phyloP scores from a whole-genome alignment of 2,888 invertebrate species.

The Hypselothyrea guttata region DNA sequence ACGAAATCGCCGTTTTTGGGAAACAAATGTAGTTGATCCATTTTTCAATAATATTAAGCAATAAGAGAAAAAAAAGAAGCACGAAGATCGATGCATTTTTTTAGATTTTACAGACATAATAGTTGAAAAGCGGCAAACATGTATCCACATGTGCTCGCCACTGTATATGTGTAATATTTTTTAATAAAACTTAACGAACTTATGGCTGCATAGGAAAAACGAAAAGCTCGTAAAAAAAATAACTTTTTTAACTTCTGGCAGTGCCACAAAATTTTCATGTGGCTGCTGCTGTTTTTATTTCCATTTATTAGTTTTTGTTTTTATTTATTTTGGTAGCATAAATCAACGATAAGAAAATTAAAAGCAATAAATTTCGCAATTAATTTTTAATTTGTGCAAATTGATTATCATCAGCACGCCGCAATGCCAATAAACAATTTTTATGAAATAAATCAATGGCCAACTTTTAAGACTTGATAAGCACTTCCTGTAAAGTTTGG shows the following conservation, averaged over 20 bases:
- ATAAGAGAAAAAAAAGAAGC: no score
- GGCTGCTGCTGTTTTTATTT: slow-evolving; percentile 14
- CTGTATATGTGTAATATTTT: slow-evolving; percentile 1
- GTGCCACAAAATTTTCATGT: slow-evolving; percentile 14
- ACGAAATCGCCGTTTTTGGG: no score
- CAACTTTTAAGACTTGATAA: slow-evolving; percentile 18
- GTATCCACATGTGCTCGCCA: no score
- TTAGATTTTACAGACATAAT: no score
- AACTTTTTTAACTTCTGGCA: neutral
- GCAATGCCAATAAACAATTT: slow-evolving; percentile 54
- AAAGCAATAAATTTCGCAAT: slow-evolving; percentile 80
- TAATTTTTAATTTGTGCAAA: slow-evolving; percentile 79
- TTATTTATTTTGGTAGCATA: slow-evolving; percentile 51
- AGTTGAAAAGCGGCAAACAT: no score
- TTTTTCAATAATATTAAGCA: no score
- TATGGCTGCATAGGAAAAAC: slow-evolving; percentile 5
- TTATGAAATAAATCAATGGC: slow-evolving; percentile 59
- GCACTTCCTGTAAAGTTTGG: slow-evolving; percentile 2
- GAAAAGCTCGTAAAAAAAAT: slow-evolving; percentile 3
- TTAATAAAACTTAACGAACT: slow-evolving; percentile 16
- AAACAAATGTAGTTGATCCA: no score
- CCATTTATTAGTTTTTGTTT: neutral
- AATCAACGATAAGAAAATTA: slow-evolving; percentile 78
- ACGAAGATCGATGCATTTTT: no score
- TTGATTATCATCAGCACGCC: slow-evolving; percentile 66